Conservation (phyloP, 2,797 vertebrate genomes). For the Falco biarmicus region DNA sequence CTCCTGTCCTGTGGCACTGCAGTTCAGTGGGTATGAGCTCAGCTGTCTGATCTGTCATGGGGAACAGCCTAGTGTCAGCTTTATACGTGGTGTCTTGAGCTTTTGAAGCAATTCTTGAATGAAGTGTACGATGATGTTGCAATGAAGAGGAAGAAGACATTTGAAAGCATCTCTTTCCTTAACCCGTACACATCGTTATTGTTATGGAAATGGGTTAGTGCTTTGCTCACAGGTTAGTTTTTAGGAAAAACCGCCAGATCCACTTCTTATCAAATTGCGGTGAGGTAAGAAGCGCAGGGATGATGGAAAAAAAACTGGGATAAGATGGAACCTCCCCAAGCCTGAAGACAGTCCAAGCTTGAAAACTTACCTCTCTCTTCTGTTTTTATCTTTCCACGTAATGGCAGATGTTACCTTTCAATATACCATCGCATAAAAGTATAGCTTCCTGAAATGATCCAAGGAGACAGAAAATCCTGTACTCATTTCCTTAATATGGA, state of each 20-base stretch:
- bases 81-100: not conserved
- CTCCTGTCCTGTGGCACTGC: not conserved
- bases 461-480: not conserved
- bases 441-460: not conserved
- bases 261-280: not conserved
- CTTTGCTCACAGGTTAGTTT: not conserved
- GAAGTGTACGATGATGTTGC: not conserved
- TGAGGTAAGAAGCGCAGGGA: accelerated
- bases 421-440: not conserved
- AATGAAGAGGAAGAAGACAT: not conserved
- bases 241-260: not conserved
- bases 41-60: not conserved
- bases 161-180: not conserved
- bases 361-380: not conserved
- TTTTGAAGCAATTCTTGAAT: not conserved
- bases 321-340: not conserved
- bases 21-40: not conserved
- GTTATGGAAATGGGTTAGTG: not conserved
- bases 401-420: not conserved
- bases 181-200: not conserved
- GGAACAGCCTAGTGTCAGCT: not conserved
- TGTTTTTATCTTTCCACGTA: not conserved
- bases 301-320: not conserved
- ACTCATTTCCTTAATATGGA: not conserved
- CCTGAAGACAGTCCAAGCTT: not conserved